Evolutionary conservation across 2,113 vertebrate species (phyloP), one percentile per base, ranked within the genome.

Genomic region (Odocoileus virginianus): DNA sequence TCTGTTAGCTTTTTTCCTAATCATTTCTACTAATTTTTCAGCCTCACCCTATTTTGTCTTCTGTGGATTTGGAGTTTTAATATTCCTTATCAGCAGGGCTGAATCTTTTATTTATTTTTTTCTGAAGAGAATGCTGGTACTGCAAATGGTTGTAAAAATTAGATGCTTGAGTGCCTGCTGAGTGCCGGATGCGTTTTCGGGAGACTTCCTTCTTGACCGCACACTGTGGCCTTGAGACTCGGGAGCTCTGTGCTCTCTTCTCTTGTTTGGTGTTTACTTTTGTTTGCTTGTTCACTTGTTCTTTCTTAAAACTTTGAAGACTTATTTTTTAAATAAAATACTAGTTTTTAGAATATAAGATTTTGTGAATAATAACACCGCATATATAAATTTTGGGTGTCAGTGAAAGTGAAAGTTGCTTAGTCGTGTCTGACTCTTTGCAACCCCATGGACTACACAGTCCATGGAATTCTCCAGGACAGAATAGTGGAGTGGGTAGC

Each of bases 291-390:
- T 78, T 74, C 21, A 61, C 27, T 64, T 94, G 87, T 97, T 67
- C 47, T 91, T 60, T 76, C n/a, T 86, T 55, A 91, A 89, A 91
- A 76, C 52, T 79, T 91, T 79, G n/a, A 91, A 93, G 45, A 57
- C 74, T 71, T 28, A 9, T 76, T 94, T 90, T 96, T 6, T 19
- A 6, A 21, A 47, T 61, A 89, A 82, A 92, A 71, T 52, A 57
- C 30, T 36, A n/a, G 12, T 91, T 92, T 90, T 86, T 97, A 93
- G n/a, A 79, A 79, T 61, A 54, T 92, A 92, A 83, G 89, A 55
- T 89, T 89, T 90, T 61, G 55, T 79, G 27, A 88, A 28, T 88
- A 86, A 71, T 82, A 74, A 43, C 25, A 88, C 23, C 5, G 5
- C 36, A 28, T 21, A n/a, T 79, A 47, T 83, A 91, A 76, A 87